phyloP scores from a whole-genome alignment of 2,888 invertebrate genomes.

The Bimastos eiseni region DNA sequence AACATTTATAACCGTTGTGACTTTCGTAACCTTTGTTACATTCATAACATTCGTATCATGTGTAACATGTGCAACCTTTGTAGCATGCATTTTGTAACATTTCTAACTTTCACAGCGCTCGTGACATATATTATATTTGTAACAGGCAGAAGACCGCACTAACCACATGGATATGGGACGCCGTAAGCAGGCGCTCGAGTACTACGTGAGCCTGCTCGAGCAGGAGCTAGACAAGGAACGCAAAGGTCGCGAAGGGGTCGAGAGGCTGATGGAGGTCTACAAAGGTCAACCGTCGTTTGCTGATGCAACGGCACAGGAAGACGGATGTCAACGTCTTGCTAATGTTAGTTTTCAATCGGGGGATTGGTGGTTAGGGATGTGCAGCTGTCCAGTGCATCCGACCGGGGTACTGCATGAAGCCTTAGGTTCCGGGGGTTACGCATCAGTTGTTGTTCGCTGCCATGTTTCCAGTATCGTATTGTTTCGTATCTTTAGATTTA shows the following conservation, averaged over 20 bases:
- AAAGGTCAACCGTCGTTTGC: constrained; percentile 83
- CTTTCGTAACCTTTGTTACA: no score
- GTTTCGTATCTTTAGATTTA: no score
- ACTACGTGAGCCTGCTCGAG: constrained; percentile 81
- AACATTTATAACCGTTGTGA: no score
- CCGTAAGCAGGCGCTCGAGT: constrained; percentile 81
- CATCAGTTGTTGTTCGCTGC: no score
- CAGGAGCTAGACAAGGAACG: constrained; percentile 87
- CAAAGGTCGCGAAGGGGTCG: constrained; percentile 81
- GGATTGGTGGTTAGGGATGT: background rate
- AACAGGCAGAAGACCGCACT: constrained; percentile 84
- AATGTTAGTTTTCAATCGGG: constrained; percentile 70
- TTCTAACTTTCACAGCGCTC: no score
- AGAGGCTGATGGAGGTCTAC: constrained; percentile 84
- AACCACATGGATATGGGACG: constrained; percentile 89
- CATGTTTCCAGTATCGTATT: no score
- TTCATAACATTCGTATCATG: no score
- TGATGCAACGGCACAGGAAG: constrained; percentile 85
- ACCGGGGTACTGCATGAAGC: no score
- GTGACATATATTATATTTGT: background rate
- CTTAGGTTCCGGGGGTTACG: no score
- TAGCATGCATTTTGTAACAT: no score
- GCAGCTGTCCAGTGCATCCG: background rate
- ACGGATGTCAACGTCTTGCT: constrained; percentile 86
- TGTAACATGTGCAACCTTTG: no score